phyloP scores from a whole-genome alignment of 2,888 invertebrate species.

The Tanypteryx hageni region DNA sequence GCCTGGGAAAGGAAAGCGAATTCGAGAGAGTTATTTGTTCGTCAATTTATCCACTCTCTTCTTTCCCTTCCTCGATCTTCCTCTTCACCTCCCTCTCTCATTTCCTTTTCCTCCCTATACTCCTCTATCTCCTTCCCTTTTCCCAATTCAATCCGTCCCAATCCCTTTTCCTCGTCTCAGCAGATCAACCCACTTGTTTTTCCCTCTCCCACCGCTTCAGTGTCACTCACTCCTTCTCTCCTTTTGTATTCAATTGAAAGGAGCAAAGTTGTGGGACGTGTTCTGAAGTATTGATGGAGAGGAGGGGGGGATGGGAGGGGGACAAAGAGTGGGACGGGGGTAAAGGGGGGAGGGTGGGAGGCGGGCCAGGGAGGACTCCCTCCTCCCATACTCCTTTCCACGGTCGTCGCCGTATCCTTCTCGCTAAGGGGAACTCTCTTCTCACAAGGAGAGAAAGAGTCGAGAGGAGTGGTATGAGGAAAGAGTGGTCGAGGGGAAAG shows the following conservation, averaged over 20 bases:
- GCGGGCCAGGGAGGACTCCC: not conserved
- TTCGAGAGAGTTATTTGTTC: not conserved
- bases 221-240: conserved; percentile 36
- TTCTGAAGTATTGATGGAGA: conserved; percentile 61
- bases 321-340: not conserved
- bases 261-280: conserved; percentile 61
- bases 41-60: conserved; percentile 26
- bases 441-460: not conserved
- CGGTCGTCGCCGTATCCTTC: conserved; percentile 30
- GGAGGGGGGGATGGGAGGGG: not conserved
- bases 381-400: not conserved
- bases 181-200: conserved; percentile 54
- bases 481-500: not conserved
- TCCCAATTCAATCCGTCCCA: conserved; percentile 46
- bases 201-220: not conserved
- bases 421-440: not conserved
- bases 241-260: conserved; percentile 64
- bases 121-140: conserved; percentile 11
- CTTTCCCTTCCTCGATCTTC: conserved; percentile 19
- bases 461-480: not conserved
- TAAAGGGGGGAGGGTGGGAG: not conserved
- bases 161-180: conserved; percentile 30
- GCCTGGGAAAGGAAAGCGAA: not conserved
- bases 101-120: not conserved
- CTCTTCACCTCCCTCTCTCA: not conserved